Base-by-base conservation (phyloP, 2,113 vertebrate genomes). In the Corythaixoides concolor region DNA sequence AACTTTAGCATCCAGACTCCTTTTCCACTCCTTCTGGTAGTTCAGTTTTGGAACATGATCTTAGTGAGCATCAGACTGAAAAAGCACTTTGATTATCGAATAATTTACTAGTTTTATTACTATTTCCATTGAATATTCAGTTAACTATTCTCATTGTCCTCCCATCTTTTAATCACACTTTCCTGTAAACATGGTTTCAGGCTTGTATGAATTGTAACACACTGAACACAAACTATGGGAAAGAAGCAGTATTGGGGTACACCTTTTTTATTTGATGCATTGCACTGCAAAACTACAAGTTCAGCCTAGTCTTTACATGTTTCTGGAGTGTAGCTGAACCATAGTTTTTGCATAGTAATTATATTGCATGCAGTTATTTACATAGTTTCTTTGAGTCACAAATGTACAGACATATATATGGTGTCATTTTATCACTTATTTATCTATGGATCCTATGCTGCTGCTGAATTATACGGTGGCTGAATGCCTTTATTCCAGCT, bases 401-500 rank as follows among this genome's bases (percentile, higher is more conserved):
- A 76, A 62, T 82, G 60, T 30, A 62, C 17, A 39, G 32, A 26
- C 21, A 39, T 27, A 50, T 24, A 62, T 82, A 52, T 66, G 62
- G 59, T 62, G 28, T 62, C 5, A 87, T 91, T 90, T 96, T 78
- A 66, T 95, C 35, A 39, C 55, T 92, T 96, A 70, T 91, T 94
- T 89, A 68, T 95, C 60, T 60, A 87, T 96, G 80, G 95, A 35
- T 73, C 81, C 62, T 76, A 15, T 67, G 49, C 73, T 95, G 39
- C 24, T 94, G 79, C 22, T 79, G 30, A 93, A 88, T 94, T 82
- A 49, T 64, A 70, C 47, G 75, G 45, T 89, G 66, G 79, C 75
- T 94, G 77, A 93, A 97, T 91, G 94, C 93, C 81, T 97, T 83
- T 83, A 8, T 93, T 96, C 83, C 79, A 90, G 9, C 92, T 90